These are phyloP conservation scores for Epirrhoe alternata DNA, from an alignment of 2,888 invertebrate species.

Conservation along the genomic window DNA sequence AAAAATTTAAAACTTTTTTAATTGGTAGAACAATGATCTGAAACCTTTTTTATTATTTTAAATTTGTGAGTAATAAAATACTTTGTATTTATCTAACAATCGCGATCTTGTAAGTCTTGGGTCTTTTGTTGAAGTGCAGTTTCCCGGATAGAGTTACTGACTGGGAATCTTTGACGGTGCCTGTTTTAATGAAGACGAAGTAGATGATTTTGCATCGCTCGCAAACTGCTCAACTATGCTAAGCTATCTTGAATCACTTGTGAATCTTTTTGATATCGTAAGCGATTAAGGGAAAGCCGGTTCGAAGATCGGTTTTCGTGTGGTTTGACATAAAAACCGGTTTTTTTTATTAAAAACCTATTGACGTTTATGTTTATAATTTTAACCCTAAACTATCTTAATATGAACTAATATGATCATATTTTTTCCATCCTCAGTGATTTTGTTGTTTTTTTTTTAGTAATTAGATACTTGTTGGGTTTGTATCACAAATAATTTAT, in stretches of 20 bases:
- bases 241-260: constrained; percentile 8
- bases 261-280: background rate
- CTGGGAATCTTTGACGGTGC: constrained; percentile 54
- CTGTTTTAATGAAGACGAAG: constrained; percentile 46
- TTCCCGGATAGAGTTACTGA: constrained; percentile 51
- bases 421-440: too few species aligned
- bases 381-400: too few species aligned
- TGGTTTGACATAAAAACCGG: too few species aligned
- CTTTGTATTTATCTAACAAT: background rate
- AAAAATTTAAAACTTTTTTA: too few species aligned
- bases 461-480: too few species aligned
- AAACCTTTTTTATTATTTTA: too few species aligned
- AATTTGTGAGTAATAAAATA: background rate
- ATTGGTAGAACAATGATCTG: too few species aligned
- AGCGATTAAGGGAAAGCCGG: background rate
- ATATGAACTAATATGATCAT: too few species aligned
- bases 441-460: too few species aligned
- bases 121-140: constrained; percentile 43
- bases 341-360: too few species aligned
- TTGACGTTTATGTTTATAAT: too few species aligned
- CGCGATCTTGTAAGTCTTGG: constrained; percentile 32
- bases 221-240: background rate
- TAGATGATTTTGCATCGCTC: constrained; percentile 33
- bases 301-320: background rate
- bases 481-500: too few species aligned